Percentiles rank a stretch among this genome's conserved stretches.
Evolutionary conservation across 2,113 vertebrate genomes (phyloP).

Genomic region (Pao palembangensis): DNA sequence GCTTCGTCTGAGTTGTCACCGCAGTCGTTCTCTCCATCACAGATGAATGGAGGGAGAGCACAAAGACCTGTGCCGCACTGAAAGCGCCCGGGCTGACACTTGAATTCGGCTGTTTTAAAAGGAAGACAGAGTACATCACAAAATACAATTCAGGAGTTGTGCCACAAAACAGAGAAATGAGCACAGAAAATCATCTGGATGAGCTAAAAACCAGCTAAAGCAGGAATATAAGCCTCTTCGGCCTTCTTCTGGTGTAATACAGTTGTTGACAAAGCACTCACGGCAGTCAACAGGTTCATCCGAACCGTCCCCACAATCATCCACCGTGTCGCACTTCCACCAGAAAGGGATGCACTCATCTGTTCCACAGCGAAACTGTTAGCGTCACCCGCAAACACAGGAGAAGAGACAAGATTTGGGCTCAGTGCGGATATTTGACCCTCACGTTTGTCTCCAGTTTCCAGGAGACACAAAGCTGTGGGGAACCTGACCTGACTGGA

Average conservation of each 20-base stretch:
- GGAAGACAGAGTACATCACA: slow-evolving; percentile 16
- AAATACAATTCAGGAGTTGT: not conserved
- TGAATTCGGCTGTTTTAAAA: slow-evolving; percentile 87
- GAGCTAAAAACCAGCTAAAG: not conserved
- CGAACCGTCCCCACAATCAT: slow-evolving; percentile 96
- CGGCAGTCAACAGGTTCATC: slow-evolving; percentile 94
- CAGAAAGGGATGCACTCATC: slow-evolving; percentile 99
- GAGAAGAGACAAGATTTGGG: slow-evolving; percentile 4
- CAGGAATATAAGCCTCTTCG: not conserved
- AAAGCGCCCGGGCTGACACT: slow-evolving; percentile 94
- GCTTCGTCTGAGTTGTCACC: slow-evolving; percentile 97
- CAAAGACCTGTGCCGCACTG: slow-evolving; percentile 97
- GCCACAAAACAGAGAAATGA: not conserved
- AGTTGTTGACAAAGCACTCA: slow-evolving; percentile 73
- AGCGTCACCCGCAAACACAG: not conserved
- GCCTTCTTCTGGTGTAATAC: not conserved
- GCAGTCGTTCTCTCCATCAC: slow-evolving; percentile 97
- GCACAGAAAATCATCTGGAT: not conserved
- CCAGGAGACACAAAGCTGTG: not conserved
- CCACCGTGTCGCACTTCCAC: slow-evolving; percentile 99
- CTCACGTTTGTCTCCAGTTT: slow-evolving; percentile 5
- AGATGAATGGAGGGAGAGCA: slow-evolving; percentile 95
- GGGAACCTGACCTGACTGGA: slow-evolving; percentile 87
- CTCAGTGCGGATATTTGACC: slow-evolving; percentile 19
- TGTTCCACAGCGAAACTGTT: slow-evolving; percentile 93